Conservation (phyloP, 2,797 vertebrate genomes). For the Chloroceryle inda region DNA sequence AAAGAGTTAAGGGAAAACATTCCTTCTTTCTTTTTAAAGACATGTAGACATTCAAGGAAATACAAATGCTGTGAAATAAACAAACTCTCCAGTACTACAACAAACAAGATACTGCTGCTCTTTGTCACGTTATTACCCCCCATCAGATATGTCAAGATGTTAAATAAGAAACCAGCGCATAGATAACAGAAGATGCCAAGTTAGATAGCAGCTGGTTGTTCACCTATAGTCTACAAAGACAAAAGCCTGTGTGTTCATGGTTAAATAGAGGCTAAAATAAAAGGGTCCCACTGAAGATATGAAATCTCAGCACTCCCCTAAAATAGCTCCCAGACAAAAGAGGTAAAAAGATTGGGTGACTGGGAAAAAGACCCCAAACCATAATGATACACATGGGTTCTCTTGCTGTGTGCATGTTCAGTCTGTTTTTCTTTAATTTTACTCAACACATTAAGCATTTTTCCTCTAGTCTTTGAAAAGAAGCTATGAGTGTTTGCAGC, state of each 20-base stretch:
- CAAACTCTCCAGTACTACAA: background rate
- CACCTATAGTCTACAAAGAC: background rate
- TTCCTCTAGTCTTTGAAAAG: background rate
- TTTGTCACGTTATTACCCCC: background rate
- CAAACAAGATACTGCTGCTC: background rate
- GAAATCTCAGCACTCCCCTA: background rate
- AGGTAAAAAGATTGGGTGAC: background rate
- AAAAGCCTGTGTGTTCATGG: background rate
- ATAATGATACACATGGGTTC: background rate
- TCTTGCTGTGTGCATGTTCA: background rate
- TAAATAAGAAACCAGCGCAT: too few relatives aligned
- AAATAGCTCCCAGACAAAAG: background rate
- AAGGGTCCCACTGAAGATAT: background rate
- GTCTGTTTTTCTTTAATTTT: background rate
- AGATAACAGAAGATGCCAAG: background rate
- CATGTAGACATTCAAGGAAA: background rate
- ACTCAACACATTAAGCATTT: background rate
- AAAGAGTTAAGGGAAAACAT: background rate
- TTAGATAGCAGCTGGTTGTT: background rate
- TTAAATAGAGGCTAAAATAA: background rate
- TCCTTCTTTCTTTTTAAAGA: background rate
- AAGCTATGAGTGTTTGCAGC: background rate
- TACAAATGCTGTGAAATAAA: background rate
- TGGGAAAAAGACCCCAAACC: rapidly evolving
- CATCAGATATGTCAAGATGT: too few relatives aligned